Evolutionary conservation across 2,113 vertebrate genomes (phyloP), one percentile per base, ranked within the genome.

Genomic region (Notarius lentiginosus): DNA sequence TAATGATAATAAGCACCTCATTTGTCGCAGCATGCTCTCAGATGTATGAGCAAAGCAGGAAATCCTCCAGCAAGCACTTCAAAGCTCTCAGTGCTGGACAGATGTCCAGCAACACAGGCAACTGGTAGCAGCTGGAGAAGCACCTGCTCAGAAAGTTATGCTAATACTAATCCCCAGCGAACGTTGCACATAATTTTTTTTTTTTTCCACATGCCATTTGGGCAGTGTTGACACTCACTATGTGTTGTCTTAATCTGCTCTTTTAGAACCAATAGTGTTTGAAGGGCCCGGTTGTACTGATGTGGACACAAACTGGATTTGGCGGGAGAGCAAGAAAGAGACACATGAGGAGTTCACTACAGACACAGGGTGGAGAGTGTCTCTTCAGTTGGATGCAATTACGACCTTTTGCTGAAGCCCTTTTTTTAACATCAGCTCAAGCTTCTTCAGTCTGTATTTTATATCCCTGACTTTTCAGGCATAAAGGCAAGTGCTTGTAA

Each of bases 91-190:
- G 70, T 22, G 14, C 58, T 77, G 84, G 84, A 79, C 84, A 86
- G 27, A 86, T 58, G 77, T 80, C 63, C 85, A n/a, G 63, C 55
- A 24, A 68, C 51, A 18, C 56, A 63, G 66, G 47, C 10, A 63
- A 6, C 18, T 80, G 63, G 7, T 60, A 81, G 56, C 79, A 82
- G 79, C 86, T 82, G 56, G 66, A 75, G 20, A 70, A 61, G 30
- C 85, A 82, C 79, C 85, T 81, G 76, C 76, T 80, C 82, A 70
- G 63, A 70, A 53, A 30, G 65, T 47, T 79, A 66, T 79, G 73
- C 58, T 77, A 79, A 85, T 55, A 27, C 75, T 80, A 86, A 80
- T 86, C 65, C 76, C 34, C 17, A 8, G 58, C 17, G 79, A 51
- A 65, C 9, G 8, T 6, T 7, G 58, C 17, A 34, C 49, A 22